Conservation (phyloP, 2,888 invertebrate species). For the Aphidius colemani region DNA sequence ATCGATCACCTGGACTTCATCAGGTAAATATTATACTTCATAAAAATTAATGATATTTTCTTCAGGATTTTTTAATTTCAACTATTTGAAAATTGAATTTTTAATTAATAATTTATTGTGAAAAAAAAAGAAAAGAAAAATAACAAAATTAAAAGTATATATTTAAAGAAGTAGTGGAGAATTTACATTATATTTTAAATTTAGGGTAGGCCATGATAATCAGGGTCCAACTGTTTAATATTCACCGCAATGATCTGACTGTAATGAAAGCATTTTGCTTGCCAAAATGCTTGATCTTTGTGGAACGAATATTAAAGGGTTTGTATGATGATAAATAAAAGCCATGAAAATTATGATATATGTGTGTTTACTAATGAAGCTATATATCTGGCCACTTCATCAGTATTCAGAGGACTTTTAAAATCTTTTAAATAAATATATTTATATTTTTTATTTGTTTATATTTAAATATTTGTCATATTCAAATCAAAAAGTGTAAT, state of each 20-base stretch:
- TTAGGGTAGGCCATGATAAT: not conserved
- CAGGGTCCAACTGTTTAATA: slow-evolving; percentile 28
- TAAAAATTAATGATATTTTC: not conserved
- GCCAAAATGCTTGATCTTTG: slow-evolving; percentile 29
- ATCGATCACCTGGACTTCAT: slow-evolving; percentile 48
- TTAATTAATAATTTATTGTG: not conserved
- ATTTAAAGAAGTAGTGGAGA: not conserved
- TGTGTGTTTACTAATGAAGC: too few species aligned
- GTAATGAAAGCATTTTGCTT: slow-evolving; percentile 25
- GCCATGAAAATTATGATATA: slow-evolving; percentile 19
- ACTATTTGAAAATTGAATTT: not conserved
- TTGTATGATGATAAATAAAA: slow-evolving; percentile 10
- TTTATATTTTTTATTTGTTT: not conserved
- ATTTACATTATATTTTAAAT: not conserved
- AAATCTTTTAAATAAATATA: not conserved
- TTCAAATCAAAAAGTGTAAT: not conserved
- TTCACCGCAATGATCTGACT: slow-evolving; percentile 25
- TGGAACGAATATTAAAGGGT: slow-evolving; percentile 27
- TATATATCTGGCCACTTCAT: slow-evolving; percentile 21
- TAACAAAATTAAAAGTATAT: not conserved
- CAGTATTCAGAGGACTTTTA: slow-evolving; percentile 17
- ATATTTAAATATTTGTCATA: not conserved
- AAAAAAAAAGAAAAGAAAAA: not conserved
- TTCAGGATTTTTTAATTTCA: slow-evolving; percentile 7
- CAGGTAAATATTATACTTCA: slow-evolving; percentile 38